Percentiles rank a stretch among this genome's conserved stretches.
Evolutionary conservation across 2,888 invertebrate genomes (phyloP).

Genomic region (Ctenicera cuprea): DNA sequence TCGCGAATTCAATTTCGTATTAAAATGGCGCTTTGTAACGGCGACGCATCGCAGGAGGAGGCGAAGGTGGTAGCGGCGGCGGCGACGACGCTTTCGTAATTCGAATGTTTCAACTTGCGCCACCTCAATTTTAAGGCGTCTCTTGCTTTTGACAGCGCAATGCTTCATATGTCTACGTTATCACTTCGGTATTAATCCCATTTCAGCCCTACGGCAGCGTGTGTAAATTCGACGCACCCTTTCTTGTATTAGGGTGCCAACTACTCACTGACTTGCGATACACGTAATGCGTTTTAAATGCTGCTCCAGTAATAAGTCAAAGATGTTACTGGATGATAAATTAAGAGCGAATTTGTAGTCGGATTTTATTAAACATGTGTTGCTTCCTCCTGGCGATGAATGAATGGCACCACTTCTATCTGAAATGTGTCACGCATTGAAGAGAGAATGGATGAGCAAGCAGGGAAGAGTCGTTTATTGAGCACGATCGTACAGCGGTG

Average conservation of each 20-base stretch:
- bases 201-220: conserved; percentile 15
- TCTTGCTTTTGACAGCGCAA: conserved; percentile 56
- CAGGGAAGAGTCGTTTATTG: conserved; percentile 47
- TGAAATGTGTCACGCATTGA: conserved; percentile 36
- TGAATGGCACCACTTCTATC: conserved; percentile 36
- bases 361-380: conserved; percentile 62
- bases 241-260: conserved; percentile 41
- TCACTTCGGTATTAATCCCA: conserved; percentile 42
- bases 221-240: conserved; percentile 27
- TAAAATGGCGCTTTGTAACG: conserved; percentile 68
- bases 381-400: conserved; percentile 47
- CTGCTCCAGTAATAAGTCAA: conserved; percentile 46
- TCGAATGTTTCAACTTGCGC: conserved; percentile 52
- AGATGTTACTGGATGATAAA: conserved; percentile 59
- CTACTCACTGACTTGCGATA: background rate
- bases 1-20: conserved; percentile 70
- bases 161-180: conserved; percentile 51
- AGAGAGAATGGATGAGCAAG: conserved; percentile 47
- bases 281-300: conserved; percentile 51
- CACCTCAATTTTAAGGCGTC: conserved; percentile 53
- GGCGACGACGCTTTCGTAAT: conserved; percentile 62
- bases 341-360: conserved; percentile 56
- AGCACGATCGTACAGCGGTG: conserved; percentile 37
- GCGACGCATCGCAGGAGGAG: conserved; percentile 63
- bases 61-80: conserved; percentile 61